These are phyloP conservation scores for Cylas formicarius DNA, from an alignment of 1,140 invertebrate genomes.

Conservation along the genomic window DNA sequence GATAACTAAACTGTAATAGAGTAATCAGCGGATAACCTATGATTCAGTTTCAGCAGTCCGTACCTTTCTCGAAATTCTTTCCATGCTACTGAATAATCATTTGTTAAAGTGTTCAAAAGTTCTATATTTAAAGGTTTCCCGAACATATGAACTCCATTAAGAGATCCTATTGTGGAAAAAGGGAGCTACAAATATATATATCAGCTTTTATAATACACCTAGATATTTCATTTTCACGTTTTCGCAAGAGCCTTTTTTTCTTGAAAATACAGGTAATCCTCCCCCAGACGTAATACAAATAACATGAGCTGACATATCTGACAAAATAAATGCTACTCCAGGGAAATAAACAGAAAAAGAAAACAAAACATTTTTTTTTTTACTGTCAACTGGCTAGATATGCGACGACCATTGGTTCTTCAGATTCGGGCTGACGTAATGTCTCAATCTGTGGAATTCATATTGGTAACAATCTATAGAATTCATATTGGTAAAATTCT, in stretches of 20 bases:
- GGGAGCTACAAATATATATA: constrained; percentile 53
- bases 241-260: constrained; percentile 59
- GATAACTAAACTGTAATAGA: constrained; percentile 54
- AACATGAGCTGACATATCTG: constrained; percentile 57
- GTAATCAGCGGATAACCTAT: constrained; percentile 8
- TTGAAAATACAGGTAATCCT: constrained; percentile 63
- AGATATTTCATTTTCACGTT: constrained; percentile 44
- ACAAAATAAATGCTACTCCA: too few species aligned
- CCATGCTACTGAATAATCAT: constrained; percentile 67
- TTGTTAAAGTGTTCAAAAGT: constrained; percentile 56
- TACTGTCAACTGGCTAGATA: too few species aligned
- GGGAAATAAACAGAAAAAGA: too few species aligned
- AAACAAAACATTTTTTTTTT: too few species aligned
- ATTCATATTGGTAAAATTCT: too few species aligned
- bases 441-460: too few species aligned
- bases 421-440: too few species aligned
- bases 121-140: constrained; percentile 62
- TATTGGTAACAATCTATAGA: too few species aligned
- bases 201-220: constrained; percentile 12
- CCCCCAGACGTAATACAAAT: constrained; percentile 62
- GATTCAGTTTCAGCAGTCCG: background rate
- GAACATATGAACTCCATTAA: constrained; percentile 82
- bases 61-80: constrained; percentile 54
- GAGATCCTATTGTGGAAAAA: constrained; percentile 69
- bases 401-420: too few species aligned